Evolutionary conservation across 2,113 vertebrate genomes (phyloP).

Genomic region (Coturnix japonica): DNA sequence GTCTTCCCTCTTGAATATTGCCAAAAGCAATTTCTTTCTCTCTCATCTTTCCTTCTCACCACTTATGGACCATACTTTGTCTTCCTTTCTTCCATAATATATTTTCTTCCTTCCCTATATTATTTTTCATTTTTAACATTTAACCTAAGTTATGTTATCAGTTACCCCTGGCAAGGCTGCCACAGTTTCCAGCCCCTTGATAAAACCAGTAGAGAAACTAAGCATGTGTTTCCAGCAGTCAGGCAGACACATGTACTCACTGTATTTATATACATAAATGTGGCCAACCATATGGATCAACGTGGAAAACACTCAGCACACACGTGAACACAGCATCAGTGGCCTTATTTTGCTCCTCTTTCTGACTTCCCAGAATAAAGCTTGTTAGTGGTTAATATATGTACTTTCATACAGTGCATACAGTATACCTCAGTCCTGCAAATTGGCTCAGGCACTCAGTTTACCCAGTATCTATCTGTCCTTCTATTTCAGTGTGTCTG

Average conservation of each 20-base stretch:
- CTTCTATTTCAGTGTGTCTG: too few species aligned
- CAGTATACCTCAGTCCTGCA: too few species aligned
- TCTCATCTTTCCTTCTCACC: fast-evolving
- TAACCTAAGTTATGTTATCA: background rate
- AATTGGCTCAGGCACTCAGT: background rate
- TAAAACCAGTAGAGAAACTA: background rate
- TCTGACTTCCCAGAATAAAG: background rate
- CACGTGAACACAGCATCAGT: background rate
- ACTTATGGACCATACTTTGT: background rate
- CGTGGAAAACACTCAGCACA: background rate
- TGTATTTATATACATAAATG: fast-evolving
- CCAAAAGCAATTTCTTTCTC: background rate
- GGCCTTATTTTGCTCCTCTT: fast-evolving
- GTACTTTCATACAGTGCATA: background rate
- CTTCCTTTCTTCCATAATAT: background rate
- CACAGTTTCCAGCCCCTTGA: background rate
- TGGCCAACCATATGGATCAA: background rate
- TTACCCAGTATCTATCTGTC: background rate
- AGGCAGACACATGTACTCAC: fast-evolving
- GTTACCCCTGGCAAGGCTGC: fast-evolving
- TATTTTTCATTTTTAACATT: background rate
- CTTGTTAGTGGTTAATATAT: background rate
- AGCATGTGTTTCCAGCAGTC: fast-evolving
- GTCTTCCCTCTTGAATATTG: background rate
- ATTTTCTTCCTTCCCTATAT: fast-evolving